Base-by-base conservation (phyloP, 2,113 vertebrate species). In the Arothron firmamentum region DNA sequence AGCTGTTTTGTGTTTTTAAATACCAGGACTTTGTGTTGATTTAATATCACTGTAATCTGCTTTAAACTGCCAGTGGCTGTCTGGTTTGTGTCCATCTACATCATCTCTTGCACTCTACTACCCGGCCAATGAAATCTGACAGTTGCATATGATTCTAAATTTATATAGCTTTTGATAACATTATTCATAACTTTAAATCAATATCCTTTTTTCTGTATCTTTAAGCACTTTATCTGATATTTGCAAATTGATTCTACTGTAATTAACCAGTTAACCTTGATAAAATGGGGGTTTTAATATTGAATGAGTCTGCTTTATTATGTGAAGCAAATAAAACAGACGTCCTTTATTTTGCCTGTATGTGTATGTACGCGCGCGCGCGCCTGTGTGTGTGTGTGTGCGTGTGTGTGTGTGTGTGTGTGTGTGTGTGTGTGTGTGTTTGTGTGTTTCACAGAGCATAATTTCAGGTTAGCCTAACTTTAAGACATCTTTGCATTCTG, bases 1-100 rank as follows among this genome's bases (percentile, higher is more conserved):
- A 88, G 86, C 84, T 89, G 87, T 84, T 89, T 86, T 82, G 79
- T 77, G 79, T 86, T 87, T 83, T 87, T 90, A 88, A 86, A 88
- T 88, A 73, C 79, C 25, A 71, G 71, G 81, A 77, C 85, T 89
- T 87, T 88, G 79, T 84, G 85, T 87, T 89, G 85, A 89, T 90
- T 90, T 89, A 88, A 87, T 87, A 84, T 90, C 51, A 71, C 77
- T 75, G 63, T 89, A 88, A 90, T 88, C 88, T 73, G 45, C 64
- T 82, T 83, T 73, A 80, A 83, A 82, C 80, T 81, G 72, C 74
- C 85, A 72, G 81, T 88, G 65, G 80, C 77, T 83, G 87, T 86
- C 84, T 88, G 70, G 64, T 76, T 68, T 51, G 45, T 48, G 53
- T 64, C 67, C 61, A 52, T 67, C 59, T 74, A 70, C 67, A 79